phyloP scores from a whole-genome alignment of 2,888 invertebrate genomes.

The Stratiomys singularior region DNA sequence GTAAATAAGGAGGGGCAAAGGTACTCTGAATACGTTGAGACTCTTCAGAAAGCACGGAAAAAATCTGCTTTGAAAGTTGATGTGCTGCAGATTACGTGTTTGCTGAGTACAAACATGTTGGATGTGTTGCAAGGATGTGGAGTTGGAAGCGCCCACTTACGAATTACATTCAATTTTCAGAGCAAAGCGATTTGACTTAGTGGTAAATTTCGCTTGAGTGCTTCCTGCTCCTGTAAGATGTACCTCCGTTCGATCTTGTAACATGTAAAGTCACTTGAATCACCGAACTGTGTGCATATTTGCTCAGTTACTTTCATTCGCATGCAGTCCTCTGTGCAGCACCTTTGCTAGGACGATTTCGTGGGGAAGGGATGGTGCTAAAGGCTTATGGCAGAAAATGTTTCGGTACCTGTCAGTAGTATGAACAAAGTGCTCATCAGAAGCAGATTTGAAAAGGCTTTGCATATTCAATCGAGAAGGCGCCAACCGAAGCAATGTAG shows the following conservation, averaged over 20 bases:
- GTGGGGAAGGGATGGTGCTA: not conserved
- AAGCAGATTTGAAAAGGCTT: constrained; percentile 39
- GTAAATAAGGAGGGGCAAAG: not conserved
- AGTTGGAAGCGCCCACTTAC: not conserved
- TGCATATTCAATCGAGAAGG: constrained; percentile 40
- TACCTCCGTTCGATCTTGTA: constrained; percentile 35
- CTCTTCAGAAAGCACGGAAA: not conserved
- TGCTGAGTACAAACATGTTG: constrained; percentile 37
- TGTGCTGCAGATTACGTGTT: constrained; percentile 23
- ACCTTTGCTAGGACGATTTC: not conserved
- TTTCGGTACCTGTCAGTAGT: not conserved
- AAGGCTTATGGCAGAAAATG: not conserved
- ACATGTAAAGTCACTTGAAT: constrained; percentile 42
- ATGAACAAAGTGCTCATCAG: constrained; percentile 31
- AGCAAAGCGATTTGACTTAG: constrained; percentile 36
- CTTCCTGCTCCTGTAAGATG: constrained; percentile 38
- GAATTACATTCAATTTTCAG: not conserved
- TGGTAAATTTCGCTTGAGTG: constrained; percentile 39
- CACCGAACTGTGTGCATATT: constrained; percentile 29
- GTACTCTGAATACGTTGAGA: not conserved
- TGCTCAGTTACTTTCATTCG: constrained; percentile 16
- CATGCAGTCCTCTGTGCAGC: not conserved
- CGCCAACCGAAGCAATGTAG: not conserved
- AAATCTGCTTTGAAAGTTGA: constrained; percentile 4
- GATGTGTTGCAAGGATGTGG: not conserved